Percentiles rank a stretch among this genome's conserved stretches.
phyloP scores from a whole-genome alignment of 2,797 vertebrate genomes.

The Cuniculus paca region DNA sequence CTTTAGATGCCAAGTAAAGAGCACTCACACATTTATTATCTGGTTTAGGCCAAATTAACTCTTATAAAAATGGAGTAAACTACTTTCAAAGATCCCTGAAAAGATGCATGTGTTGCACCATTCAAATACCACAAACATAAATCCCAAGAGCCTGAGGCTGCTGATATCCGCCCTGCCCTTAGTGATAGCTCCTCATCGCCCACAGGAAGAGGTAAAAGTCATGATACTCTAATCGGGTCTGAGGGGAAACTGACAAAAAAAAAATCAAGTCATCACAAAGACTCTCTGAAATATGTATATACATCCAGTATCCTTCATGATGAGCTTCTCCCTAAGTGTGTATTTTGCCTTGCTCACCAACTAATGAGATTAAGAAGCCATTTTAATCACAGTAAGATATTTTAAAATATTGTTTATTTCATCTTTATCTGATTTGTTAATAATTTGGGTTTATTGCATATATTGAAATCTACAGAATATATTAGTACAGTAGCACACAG shows the following conservation, averaged over 20 bases:
- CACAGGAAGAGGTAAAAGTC: neutral
- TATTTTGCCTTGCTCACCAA: constrained; percentile 57
- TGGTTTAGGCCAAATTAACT: neutral
- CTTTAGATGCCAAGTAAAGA: neutral
- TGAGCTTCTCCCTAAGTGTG: neutral
- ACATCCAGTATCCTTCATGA: constrained; percentile 38
- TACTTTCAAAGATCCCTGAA: constrained; percentile 8
- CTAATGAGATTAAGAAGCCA: constrained; percentile 77
- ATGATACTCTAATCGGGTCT: constrained; percentile 59
- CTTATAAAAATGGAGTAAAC: neutral
- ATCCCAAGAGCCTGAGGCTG: neutral
- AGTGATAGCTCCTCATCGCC: constrained; percentile 44
- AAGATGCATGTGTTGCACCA: neutral
- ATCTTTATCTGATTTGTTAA: constrained; percentile 72
- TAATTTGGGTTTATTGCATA: constrained; percentile 68
- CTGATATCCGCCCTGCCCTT: neutral
- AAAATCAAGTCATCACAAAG: constrained; percentile 72
- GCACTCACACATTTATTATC: too few species aligned
- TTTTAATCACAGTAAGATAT: constrained; percentile 71
- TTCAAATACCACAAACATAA: neutral
- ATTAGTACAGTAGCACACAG: neutral
- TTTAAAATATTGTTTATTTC: constrained; percentile 78
- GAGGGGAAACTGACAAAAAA: constrained; percentile 64
- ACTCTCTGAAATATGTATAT: constrained; percentile 66
- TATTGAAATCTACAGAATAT: constrained; percentile 64